Conservation (phyloP, 2,797 vertebrate genomes). For the Hylomyscus alleni region DNA sequence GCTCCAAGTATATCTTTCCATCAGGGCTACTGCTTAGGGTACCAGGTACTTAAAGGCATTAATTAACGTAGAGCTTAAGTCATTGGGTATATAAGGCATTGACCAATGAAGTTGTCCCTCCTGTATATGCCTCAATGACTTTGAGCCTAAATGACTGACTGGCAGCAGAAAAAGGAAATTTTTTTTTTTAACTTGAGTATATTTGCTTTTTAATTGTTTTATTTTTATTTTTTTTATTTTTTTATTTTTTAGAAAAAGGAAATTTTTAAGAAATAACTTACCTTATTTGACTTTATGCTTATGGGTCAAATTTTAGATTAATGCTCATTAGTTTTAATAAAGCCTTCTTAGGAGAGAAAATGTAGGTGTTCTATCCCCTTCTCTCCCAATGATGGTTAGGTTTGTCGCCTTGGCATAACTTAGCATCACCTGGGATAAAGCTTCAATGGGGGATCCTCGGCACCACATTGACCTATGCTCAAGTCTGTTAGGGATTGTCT, state of each 20-base stretch:
- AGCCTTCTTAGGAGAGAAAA: slow-evolving; percentile 65
- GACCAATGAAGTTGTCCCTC: slow-evolving; percentile 28
- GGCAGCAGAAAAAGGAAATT: slow-evolving; percentile 46
- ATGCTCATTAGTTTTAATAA: slow-evolving; percentile 53
- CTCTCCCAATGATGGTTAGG: background rate
- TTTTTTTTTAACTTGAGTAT: no score
- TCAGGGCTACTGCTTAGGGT: slow-evolving; percentile 19
- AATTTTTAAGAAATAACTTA: slow-evolving; percentile 64
- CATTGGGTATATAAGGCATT: background rate
- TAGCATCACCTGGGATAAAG: background rate
- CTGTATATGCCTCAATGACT: background rate
- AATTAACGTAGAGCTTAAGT: background rate
- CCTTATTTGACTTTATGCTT: slow-evolving; percentile 69
- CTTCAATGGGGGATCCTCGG: background rate
- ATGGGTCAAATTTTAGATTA: slow-evolving; percentile 55
- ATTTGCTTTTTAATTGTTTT: no score
- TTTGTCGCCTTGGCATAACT: background rate
- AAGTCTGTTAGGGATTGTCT: background rate
- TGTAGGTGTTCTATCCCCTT: background rate
- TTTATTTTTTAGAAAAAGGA: slow-evolving; percentile 27
- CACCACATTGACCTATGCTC: background rate
- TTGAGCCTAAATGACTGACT: slow-evolving; percentile 35
- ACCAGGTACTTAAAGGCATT: background rate
- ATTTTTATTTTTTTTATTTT: no score
- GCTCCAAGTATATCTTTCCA: slow-evolving; percentile 40